Percentiles rank a stretch among this genome's conserved stretches.
Evolutionary conservation across 2,113 vertebrate species (phyloP).

Genomic region (Gymnocephalus cernua): DNA sequence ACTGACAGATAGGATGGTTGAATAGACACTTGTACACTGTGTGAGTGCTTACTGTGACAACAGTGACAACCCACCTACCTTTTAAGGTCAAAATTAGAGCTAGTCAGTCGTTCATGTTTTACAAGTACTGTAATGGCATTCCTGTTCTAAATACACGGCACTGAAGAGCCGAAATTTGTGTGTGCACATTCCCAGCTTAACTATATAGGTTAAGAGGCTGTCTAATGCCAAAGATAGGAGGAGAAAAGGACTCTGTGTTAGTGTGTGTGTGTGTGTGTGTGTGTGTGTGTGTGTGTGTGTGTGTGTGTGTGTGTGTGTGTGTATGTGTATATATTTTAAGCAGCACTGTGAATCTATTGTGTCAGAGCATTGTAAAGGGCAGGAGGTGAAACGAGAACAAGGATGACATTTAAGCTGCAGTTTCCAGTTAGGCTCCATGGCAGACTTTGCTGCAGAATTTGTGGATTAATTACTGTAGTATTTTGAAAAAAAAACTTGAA

Average conservation of each 20-base stretch:
- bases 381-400: slow-evolving; percentile 71
- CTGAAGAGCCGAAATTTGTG: slow-evolving; percentile 20
- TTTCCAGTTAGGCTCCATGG: slow-evolving; percentile 42
- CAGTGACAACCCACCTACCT: slow-evolving; percentile 42
- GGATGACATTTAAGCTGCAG: slow-evolving; percentile 67
- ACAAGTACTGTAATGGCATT: slow-evolving; percentile 68
- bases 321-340: slow-evolving; percentile 49
- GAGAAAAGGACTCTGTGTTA: slow-evolving; percentile 15
- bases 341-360: slow-evolving; percentile 57
- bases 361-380: slow-evolving; percentile 68
- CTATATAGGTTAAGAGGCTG: slow-evolving; percentile 66
- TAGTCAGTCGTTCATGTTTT: slow-evolving; percentile 53
- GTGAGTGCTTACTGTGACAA: slow-evolving; percentile 10
- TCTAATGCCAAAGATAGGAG: slow-evolving; percentile 60
- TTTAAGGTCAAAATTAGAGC: slow-evolving; percentile 60
- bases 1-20: neutral
- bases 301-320: slow-evolving; percentile 31
- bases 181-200: slow-evolving; percentile 59
- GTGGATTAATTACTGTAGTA: slow-evolving; percentile 29
- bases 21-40: neutral
- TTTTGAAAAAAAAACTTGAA: slow-evolving; percentile 13
- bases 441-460: slow-evolving; percentile 25
- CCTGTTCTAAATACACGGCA: slow-evolving; percentile 54
- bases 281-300: slow-evolving; percentile 31
- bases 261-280: slow-evolving; percentile 26